Percentiles rank a stretch among this genome's conserved stretches.
These are phyloP conservation scores for Masnerella sp. DNA, from an alignment of 2,888 invertebrate species.

Conservation along the genomic window DNA sequence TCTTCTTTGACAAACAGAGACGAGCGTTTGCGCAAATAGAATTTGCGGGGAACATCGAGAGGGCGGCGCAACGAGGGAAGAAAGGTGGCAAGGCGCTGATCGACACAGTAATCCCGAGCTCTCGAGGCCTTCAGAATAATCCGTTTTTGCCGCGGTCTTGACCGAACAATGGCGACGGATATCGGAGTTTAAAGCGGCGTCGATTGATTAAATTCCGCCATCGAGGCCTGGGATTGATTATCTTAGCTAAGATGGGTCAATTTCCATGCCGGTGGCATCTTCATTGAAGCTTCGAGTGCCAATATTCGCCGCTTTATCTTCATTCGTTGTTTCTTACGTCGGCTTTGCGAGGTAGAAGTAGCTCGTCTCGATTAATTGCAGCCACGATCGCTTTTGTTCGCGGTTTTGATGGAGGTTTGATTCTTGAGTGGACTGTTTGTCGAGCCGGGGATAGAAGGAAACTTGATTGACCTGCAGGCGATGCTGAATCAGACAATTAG, in stretches of 20 bases:
- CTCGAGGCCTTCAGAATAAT: slow-evolving; percentile 1
- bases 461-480: no score
- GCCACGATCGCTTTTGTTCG: slow-evolving; percentile 7
- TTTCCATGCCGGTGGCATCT: slow-evolving; percentile 33
- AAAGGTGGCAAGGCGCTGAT: slow-evolving; percentile 4
- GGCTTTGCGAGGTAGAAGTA: no score
- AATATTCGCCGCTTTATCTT: slow-evolving; percentile 14
- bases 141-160: slow-evolving; percentile 1
- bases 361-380: slow-evolving; percentile 27
- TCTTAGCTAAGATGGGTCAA: slow-evolving; percentile 32
- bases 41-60: not conserved
- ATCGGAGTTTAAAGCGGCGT: slow-evolving; percentile 28
- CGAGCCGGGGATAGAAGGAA: not conserved
- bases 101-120: slow-evolving; percentile 17
- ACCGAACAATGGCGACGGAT: slow-evolving; percentile 27
- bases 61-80: no score
- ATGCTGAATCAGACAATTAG: no score
- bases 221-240: slow-evolving; percentile 38
- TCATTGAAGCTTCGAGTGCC: slow-evolving; percentile 27
- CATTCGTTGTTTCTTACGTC: slow-evolving; percentile 26
- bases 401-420: no score
- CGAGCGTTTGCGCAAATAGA: not conserved
- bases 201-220: slow-evolving; percentile 48
- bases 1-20: not conserved
- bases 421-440: no score